A percentile compares a stretch with the other conserved stretches of the same genome.
These are phyloP conservation scores for Drosophila seguyi DNA, from an alignment of 1,140 invertebrate genomes.

Conservation along the genomic window DNA sequence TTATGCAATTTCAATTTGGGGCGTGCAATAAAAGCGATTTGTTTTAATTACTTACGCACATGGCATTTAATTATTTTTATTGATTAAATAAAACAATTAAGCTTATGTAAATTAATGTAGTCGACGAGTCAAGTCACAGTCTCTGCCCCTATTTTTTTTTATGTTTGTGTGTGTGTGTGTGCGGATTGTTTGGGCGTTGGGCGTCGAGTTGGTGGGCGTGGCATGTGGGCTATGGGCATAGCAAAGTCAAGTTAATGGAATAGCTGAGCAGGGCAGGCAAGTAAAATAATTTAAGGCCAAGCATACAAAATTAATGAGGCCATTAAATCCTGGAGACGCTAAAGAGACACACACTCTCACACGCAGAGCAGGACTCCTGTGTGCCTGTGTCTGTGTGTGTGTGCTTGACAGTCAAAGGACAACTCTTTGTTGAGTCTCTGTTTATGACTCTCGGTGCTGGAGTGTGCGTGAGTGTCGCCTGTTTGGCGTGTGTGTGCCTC, in stretches of 20 bases:
- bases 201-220: conserved; percentile 18
- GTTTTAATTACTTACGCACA: conserved; percentile 84
- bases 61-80: conserved; percentile 84
- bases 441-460: conserved; percentile 52
- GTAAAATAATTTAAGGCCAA: conserved; percentile 82
- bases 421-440: conserved; percentile 74
- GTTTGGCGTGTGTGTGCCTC: conserved; percentile 49
- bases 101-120: conserved; percentile 80
- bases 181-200: conserved; percentile 16
- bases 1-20: conserved; percentile 81
- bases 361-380: conserved; percentile 4
- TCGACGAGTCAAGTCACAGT: conserved; percentile 35
- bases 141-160: neutral
- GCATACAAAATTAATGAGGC: conserved; percentile 84
- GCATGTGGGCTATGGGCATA: conserved; percentile 30
- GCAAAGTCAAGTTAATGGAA: conserved; percentile 75
- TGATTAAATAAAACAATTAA: conserved; percentile 84
- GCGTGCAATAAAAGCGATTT: conserved; percentile 77
- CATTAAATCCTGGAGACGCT: conserved; percentile 82
- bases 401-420: conserved; percentile 55
- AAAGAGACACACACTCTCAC: conserved; percentile 58
- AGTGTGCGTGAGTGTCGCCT: conserved; percentile 39
- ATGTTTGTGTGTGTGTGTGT: neutral
- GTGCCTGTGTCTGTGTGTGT: conserved; percentile 24
- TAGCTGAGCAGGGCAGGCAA: conserved; percentile 67